Evolutionary conservation across 2,888 invertebrate genomes (phyloP).

Genomic region (Hirtodrosophila duncani): DNA sequence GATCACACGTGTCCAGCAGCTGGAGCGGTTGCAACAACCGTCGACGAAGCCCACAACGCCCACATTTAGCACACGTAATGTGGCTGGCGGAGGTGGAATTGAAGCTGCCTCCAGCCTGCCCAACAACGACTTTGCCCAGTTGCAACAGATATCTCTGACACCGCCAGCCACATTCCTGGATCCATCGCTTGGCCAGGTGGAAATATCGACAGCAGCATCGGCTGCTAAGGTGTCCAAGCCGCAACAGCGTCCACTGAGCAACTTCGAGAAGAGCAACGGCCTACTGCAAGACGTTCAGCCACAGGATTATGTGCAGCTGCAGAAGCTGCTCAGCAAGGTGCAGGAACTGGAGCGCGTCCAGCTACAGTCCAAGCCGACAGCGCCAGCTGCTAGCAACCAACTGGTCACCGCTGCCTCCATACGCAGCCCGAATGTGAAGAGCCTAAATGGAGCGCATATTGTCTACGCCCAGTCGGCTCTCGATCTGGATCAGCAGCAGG

Average conservation of each 20-base stretch:
- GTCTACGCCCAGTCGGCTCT: conserved; percentile 58
- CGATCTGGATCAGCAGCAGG: conserved; percentile 7
- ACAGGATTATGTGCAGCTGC: conserved; percentile 80
- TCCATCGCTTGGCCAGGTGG: conserved; percentile 26
- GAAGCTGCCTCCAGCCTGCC: conserved; percentile 33
- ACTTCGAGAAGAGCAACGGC: conserved; percentile 69
- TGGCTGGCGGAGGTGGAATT: conserved; percentile 31
- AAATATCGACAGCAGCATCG: conserved; percentile 71
- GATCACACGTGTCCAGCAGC: conserved; percentile 78
- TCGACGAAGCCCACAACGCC: conserved; percentile 41
- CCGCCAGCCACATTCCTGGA: conserved; percentile 23
- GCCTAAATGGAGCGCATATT: conserved; percentile 60
- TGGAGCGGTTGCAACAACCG: conserved; percentile 69
- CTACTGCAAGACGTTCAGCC: conserved; percentile 76
- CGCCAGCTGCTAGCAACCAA: conserved; percentile 42
- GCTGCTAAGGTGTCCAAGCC: conserved; percentile 43
- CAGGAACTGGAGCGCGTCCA: conserved; percentile 74
- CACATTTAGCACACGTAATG: conserved; percentile 68
- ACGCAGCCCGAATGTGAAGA: conserved; percentile 59
- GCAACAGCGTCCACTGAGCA: conserved; percentile 36
- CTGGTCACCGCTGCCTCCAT: conserved; percentile 69
- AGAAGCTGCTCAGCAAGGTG: conserved; percentile 79
- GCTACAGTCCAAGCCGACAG: conserved; percentile 26
- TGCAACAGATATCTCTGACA: conserved; percentile 67
- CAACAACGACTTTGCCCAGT: conserved; percentile 69